Percentiles rank a stretch among this genome's conserved stretches.
phyloP scores from a whole-genome alignment of 2,113 vertebrate species.

The Cairina moschata region DNA sequence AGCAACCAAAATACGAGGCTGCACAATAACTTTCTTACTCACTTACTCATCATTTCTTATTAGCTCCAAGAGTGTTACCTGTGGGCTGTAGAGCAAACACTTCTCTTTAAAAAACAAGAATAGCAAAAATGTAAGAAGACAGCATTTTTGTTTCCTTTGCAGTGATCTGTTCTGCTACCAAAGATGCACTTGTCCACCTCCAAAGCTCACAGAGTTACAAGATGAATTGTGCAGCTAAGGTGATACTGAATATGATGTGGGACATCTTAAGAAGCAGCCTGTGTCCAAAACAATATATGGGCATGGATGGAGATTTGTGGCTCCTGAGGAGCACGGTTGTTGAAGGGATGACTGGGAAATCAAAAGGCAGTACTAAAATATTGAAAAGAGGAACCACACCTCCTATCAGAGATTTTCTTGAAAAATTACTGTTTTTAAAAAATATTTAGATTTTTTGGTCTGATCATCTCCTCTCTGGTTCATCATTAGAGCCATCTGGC shows the following conservation, averaged over 20 bases:
- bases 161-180: not conserved
- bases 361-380: not conserved
- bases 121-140: not conserved
- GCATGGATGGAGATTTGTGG: not conserved
- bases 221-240: not conserved
- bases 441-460: not conserved
- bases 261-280: not conserved
- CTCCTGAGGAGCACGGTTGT: not conserved
- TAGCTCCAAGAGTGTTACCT: not conserved
- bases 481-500: not conserved
- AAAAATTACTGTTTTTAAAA: not conserved
- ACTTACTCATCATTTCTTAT: not conserved
- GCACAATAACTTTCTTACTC: not conserved
- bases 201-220: fast-evolving
- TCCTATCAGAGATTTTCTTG: not conserved
- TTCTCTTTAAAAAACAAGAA: not conserved
- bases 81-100: not conserved
- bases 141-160: not conserved
- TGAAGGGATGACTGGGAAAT: not conserved
- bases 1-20: not conserved
- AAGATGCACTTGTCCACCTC: not conserved
- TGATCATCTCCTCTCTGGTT: not conserved
- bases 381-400: not conserved
- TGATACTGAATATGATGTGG: not conserved
- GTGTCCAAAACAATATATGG: not conserved